Evolutionary conservation across 35 echinoderm and acorn worm genomes (phyloP), one percentile per base, ranked within the genome.

Genomic region (Amphiura filiformis): DNA sequence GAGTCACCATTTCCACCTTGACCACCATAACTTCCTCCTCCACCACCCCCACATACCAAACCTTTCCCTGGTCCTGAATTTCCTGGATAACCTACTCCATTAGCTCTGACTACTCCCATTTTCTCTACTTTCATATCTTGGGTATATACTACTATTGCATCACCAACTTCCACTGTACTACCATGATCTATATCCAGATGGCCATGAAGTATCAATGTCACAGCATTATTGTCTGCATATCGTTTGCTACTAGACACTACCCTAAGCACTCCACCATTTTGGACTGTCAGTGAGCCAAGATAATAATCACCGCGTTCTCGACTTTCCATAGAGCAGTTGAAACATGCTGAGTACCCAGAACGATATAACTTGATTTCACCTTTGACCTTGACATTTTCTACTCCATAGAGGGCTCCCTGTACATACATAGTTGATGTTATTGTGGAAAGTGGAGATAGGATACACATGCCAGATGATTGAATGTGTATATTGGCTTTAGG

Each of bases 261-360:
- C 33, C 76, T n/a, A 13, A 97, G 57, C 37, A 31, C 76, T 0
- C 91, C 94, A 78, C 34, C 39, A 37, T 44, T 87, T 36, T 64
- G 88, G 12, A 97, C 39, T 30, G 70, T 77, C 23, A 93, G 32
- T 32, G 35, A 32, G 2, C 35, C 47, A 22, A 97, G 32, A 84
- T 87, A 89, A 52, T 93, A 97, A 26, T 97, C 56, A 44, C 94
- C 94, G 18, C 78, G 39, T 38, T 97, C 91, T 36, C 39, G 36
- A 61, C 91, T 93, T 20, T 38, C 80, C 28, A 39, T 38, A 7
- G 94, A 81, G 80, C 94, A 97, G 52, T 97, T 97, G 3, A n/a
- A 56, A 78, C 91, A 97, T 34, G 84, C 87, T 15, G 87, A 90
- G 76, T 83, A 97, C 32, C 94, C 94, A 23, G 79, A 79, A 0